These are phyloP conservation scores for Ormyrus labotus DNA, from an alignment of 2,888 invertebrate species.

Conservation along the genomic window DNA sequence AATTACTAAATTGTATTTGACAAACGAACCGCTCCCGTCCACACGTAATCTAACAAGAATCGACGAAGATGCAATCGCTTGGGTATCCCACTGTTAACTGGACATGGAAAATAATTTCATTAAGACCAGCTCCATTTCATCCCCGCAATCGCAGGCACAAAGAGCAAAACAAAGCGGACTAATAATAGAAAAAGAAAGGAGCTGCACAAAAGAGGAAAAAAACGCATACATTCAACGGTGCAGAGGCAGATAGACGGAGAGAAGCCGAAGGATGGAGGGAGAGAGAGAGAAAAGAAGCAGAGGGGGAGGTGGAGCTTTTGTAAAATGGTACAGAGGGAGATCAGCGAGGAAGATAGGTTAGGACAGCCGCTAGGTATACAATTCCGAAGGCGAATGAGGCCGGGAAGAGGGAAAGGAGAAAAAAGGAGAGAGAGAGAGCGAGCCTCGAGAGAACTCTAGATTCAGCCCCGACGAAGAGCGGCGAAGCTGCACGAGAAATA, in stretches of 20 bases:
- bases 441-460: not conserved
- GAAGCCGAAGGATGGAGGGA: not conserved
- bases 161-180: not conserved
- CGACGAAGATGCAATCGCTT: too few species aligned
- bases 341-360: slow-evolving; percentile 30
- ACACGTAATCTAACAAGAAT: too few species aligned
- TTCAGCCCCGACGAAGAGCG: slow-evolving; percentile 1
- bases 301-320: not conserved
- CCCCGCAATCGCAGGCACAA: not conserved
- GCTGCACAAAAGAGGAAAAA: not conserved
- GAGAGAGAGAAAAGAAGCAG: not conserved
- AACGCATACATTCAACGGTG: slow-evolving; percentile 1
- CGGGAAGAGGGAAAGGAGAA: slow-evolving; percentile 1
- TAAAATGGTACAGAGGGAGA: slow-evolving; percentile 18
- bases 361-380: slow-evolving; percentile 24
- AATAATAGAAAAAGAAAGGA: not conserved
- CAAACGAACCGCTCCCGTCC: not conserved
- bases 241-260: not conserved
- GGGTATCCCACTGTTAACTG: not conserved
- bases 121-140: too few species aligned
- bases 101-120: not conserved
- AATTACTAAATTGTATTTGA: not conserved
- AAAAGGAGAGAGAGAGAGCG: not conserved
- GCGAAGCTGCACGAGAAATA: slow-evolving; percentile 31
- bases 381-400: slow-evolving; percentile 28